These are phyloP conservation scores for Tribolium castaneum DNA, from an alignment of 1,140 invertebrate species.

Conservation along the genomic window DNA sequence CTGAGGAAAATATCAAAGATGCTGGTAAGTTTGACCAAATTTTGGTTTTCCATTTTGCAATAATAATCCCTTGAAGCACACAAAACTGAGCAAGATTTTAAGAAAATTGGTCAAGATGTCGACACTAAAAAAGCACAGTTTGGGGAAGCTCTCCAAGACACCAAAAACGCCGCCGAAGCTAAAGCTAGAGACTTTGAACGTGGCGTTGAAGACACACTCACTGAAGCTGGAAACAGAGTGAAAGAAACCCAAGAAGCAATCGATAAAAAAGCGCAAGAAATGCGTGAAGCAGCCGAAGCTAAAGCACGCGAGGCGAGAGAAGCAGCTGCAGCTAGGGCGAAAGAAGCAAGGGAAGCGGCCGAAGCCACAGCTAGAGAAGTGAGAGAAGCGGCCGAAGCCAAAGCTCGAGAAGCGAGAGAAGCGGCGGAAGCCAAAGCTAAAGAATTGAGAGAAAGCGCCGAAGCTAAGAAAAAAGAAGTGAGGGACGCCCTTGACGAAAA, in stretches of 20 bases:
- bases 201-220: no score
- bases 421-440: background rate
- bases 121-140: conserved; percentile 45
- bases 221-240: background rate
- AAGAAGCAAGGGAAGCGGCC: no score
- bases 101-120: background rate
- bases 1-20: background rate
- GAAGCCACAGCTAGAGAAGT: no score
- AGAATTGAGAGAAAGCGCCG: background rate
- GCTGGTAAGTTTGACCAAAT: background rate
- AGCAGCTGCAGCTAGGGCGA: no score
- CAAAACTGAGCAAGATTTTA: background rate
- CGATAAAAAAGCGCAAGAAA: conserved; percentile 45
- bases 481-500: background rate
- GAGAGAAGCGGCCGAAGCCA: background rate
- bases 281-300: background rate
- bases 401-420: background rate
- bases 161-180: conserved; percentile 36
- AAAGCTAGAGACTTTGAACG: no score
- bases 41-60: background rate
- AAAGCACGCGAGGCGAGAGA: conserved; percentile 5
- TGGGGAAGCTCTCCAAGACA: conserved; percentile 48
- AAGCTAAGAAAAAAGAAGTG: conserved; percentile 10
- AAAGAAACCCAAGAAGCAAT: conserved; percentile 13
- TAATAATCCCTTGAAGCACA: background rate